phyloP scores from a whole-genome alignment of 2,113 vertebrate species.

The Sminthopsis crassicaudata region DNA sequence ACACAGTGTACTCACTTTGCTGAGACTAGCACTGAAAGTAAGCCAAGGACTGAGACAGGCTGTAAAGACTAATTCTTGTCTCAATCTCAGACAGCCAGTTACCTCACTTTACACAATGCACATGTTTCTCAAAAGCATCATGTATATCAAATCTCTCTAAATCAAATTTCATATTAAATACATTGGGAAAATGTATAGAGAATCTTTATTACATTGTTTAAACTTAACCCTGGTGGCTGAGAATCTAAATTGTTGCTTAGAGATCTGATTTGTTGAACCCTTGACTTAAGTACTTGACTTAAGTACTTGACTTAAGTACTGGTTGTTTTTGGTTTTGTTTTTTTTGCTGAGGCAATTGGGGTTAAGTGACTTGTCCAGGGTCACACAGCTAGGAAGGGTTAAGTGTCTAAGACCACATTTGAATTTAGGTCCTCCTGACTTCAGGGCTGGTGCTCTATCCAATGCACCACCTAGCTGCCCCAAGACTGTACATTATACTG shows the following conservation, averaged over 20 bases:
- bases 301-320: too few species aligned
- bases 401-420: too few species aligned
- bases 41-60: slow-evolving; percentile 11
- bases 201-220: not conserved
- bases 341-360: too few species aligned
- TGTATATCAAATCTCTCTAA: not conserved
- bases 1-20: not conserved
- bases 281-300: not conserved
- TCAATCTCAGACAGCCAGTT: not conserved
- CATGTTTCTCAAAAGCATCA: not conserved
- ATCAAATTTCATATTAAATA: not conserved
- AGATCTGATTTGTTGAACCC: not conserved
- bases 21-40: not conserved
- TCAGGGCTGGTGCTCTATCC: too few species aligned
- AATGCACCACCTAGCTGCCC: too few species aligned
- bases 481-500: not conserved
- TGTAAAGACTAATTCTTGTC: not conserved
- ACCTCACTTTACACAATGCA: not conserved
- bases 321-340: too few species aligned
- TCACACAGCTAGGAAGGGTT: too few species aligned
- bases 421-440: too few species aligned
- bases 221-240: not conserved
- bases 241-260: not conserved
- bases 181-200: not conserved
- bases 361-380: too few species aligned